A percentile compares a stretch with the other conserved stretches of the same genome.
Conservation (phyloP, 2,888 invertebrate genomes). For the Nomada ferruginata region DNA sequence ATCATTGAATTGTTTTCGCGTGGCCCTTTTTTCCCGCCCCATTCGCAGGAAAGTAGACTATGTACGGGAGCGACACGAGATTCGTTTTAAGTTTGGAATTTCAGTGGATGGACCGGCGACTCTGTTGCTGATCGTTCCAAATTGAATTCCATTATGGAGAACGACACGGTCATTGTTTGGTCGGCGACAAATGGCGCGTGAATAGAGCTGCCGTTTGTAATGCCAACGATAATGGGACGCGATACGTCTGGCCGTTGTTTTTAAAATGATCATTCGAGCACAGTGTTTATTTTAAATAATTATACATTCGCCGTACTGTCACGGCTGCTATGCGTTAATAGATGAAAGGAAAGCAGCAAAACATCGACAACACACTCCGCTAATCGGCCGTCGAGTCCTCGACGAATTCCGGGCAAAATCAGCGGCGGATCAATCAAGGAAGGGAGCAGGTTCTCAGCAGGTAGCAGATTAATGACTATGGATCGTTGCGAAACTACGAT, state of each 20-base stretch:
- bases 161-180: constrained; percentile 29
- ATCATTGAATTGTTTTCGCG: background rate
- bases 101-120: background rate
- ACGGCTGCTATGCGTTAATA: background rate
- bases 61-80: constrained; percentile 3
- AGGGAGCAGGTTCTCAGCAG: constrained; percentile 31
- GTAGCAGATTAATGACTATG: constrained; percentile 31
- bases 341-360: background rate
- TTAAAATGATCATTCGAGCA: too few species aligned
- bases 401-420: background rate
- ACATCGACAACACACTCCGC: background rate
- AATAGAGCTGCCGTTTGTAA: constrained; percentile 14
- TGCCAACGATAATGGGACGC: constrained; percentile 6
- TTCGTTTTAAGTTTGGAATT: constrained; percentile 23
- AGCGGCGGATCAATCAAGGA: constrained; percentile 1
- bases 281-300: accelerated
- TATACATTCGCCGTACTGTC: background rate
- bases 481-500: constrained; percentile 43
- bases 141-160: constrained; percentile 41
- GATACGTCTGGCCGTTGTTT: constrained; percentile 2
- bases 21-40: too few species aligned
- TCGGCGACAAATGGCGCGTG: constrained; percentile 25
- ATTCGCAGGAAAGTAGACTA: background rate
- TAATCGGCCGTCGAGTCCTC: background rate
- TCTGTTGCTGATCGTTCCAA: constrained; percentile 29